These are phyloP conservation scores for Melieria picta DNA, from an alignment of 2,888 invertebrate species.

Conservation along the genomic window DNA sequence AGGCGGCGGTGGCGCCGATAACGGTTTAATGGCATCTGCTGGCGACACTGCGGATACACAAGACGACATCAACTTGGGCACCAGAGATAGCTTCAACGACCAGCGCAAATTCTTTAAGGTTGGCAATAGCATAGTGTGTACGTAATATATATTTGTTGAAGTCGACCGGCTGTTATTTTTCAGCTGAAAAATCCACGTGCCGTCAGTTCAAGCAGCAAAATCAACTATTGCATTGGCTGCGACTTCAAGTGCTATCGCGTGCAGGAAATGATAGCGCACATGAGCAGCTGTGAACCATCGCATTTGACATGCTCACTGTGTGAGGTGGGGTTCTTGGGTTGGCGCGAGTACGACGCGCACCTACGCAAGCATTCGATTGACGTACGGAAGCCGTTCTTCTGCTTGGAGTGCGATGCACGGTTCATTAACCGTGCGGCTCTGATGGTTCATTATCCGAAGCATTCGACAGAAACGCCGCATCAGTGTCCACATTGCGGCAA, in stretches of 20 bases:
- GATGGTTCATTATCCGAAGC: constrained; percentile 69
- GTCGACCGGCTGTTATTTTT: background rate
- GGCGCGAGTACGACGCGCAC: constrained; percentile 64
- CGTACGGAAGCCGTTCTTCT: constrained; percentile 68
- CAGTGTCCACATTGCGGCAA: constrained; percentile 68
- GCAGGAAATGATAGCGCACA: constrained; percentile 62
- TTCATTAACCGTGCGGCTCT: constrained; percentile 68
- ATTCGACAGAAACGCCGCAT: constrained; percentile 69
- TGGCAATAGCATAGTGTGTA: background rate
- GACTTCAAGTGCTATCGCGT: constrained; percentile 65
- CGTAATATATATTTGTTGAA: background rate
- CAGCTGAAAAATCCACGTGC: constrained; percentile 57
- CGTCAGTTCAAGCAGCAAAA: constrained; percentile 58
- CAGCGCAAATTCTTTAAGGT: constrained; percentile 62
- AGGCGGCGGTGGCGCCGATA: constrained; percentile 23
- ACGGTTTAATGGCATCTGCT: background rate
- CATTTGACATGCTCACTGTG: constrained; percentile 62
- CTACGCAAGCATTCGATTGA: constrained; percentile 63
- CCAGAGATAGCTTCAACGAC: constrained; percentile 56
- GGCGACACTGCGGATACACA: background rate
- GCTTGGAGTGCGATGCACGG: constrained; percentile 67
- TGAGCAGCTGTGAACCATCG: constrained; percentile 57
- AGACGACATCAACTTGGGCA: constrained; percentile 7
- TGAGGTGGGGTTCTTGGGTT: constrained; percentile 60
- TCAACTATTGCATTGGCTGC: constrained; percentile 65